Evolutionary conservation across 2,113 vertebrate species (phyloP), one percentile per base, ranked within the genome.

Genomic region (Dipodomys merriami): DNA sequence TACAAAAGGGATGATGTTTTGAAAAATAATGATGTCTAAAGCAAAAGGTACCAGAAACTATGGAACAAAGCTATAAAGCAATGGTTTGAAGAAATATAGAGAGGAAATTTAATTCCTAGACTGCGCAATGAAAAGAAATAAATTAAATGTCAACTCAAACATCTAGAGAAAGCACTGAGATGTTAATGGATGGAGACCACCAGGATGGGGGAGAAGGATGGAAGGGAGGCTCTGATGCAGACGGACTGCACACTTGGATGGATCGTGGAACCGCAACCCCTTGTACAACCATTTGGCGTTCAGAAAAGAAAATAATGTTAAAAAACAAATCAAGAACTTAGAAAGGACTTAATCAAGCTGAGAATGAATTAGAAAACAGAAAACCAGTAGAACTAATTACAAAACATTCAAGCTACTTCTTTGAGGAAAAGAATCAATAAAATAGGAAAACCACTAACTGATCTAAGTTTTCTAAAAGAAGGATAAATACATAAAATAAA

Each of bases 391-490:
- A 86, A 91, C 33, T 57, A 86, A 84, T 84, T 29, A 39, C 1
- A 25, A 22, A 64, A 20, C 67, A 6, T 1, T 35, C 35, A 88
- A 95, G 19, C 29, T 91, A 79, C 18, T 46, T 78, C 35, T 91
- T 88, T 53, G 20, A 22, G 44, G 27, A 18, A 72, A 91, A 91
- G 4, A 72, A 78, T 57, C 29, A 80, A 95, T 30, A 77, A 93
- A 93, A 68, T 57, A 83, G 19, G 64, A 39, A 93, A 88, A 88
- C 25, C n/a, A 67, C 62, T 35, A 76, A 68, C 64, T 81, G 49
- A 88, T 23, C 30, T 67, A 80, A 27, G 49, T 81, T 95, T 85
- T 82, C 73, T 76, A 84, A 84, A 86, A 62, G 35, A 86, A 83
- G 10, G 8, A 81, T 46, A 72, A 85, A 77, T 5, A 46, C 7